Evolutionary conservation across 2,888 invertebrate species (phyloP).

Genomic region (Lottia gigantea): DNA sequence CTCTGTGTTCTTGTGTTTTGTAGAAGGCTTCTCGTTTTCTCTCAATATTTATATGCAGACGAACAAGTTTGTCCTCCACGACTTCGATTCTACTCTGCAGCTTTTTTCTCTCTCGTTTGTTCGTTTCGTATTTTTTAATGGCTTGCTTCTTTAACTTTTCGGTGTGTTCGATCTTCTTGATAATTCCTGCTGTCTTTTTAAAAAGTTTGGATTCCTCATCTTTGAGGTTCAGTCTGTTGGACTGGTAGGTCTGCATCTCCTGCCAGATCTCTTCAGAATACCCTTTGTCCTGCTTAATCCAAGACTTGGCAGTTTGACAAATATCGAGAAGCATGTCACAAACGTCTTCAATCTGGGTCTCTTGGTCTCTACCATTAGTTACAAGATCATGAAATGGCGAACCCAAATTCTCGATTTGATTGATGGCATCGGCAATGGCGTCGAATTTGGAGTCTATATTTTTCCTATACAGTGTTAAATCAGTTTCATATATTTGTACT

Average conservation of each 20-base stretch:
- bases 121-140: conserved; percentile 36
- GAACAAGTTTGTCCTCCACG: conserved; percentile 42
- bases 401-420: conserved; percentile 45
- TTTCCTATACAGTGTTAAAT: conserved; percentile 36
- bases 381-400: conserved; percentile 45
- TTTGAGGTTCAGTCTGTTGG: conserved; percentile 44
- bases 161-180: conserved; percentile 39
- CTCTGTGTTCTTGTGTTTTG: conserved; percentile 1
- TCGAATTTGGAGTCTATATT: conserved; percentile 45
- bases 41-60: conserved; percentile 37
- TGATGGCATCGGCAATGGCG: conserved; percentile 42
- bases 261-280: conserved; percentile 51
- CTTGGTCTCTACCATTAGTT: conserved; percentile 38
- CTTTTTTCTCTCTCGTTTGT: conserved; percentile 43
- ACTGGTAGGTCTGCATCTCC: conserved; percentile 46
- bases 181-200: conserved; percentile 28
- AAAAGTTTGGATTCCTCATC: conserved; percentile 27
- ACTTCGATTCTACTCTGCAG: conserved; percentile 44
- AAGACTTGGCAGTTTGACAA: conserved; percentile 45
- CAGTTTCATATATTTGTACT: conserved; percentile 44
- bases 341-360: conserved; percentile 45
- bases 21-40: conserved; percentile 33
- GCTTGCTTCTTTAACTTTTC: conserved; percentile 33
- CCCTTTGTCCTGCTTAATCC: conserved; percentile 46
- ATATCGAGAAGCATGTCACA: conserved; percentile 48